phyloP scores from a whole-genome alignment of 1,140 invertebrate genomes.

The Drosophila pectinifera region DNA sequence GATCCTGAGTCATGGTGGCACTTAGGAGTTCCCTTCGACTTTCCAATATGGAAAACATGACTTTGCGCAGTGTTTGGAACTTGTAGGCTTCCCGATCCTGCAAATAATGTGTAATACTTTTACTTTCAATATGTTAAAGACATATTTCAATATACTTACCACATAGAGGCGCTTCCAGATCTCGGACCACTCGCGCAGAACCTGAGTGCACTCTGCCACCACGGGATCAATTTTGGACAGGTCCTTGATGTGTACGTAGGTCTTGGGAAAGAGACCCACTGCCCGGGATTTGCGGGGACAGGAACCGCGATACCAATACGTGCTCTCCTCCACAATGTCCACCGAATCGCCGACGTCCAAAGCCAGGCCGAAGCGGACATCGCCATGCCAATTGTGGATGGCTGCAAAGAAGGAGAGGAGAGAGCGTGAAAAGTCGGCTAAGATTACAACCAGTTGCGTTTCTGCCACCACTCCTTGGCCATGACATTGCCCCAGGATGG shows the following conservation, averaged over 20 bases:
- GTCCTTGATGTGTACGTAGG: conserved; percentile 90
- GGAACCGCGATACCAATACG: conserved; percentile 95
- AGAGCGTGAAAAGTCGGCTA: conserved; percentile 19
- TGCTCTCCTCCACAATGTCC: conserved; percentile 95
- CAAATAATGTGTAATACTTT: conserved; percentile 36
- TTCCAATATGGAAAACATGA: conserved; percentile 95
- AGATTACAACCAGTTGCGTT: conserved; percentile 68
- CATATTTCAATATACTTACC: conserved; percentile 85
- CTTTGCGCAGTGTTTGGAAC: conserved; percentile 92
- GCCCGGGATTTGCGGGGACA: conserved; percentile 90
- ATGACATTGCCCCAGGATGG: conserved; percentile 64
- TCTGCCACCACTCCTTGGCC: conserved; percentile 42
- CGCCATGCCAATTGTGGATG: conserved; percentile 95
- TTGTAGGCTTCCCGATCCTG: conserved; percentile 93
- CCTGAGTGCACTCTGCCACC: conserved; percentile 95
- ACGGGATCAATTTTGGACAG: conserved; percentile 94
- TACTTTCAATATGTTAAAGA: background rate
- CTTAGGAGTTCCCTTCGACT: conserved; percentile 93
- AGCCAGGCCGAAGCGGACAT: conserved; percentile 91
- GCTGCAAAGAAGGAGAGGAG: conserved; percentile 86
- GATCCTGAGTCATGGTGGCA: conserved; percentile 95
- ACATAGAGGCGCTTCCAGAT: conserved; percentile 96
- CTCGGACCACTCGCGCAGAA: conserved; percentile 95
- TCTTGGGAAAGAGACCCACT: conserved; percentile 93
- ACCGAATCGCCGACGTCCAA: conserved; percentile 96